Percentiles rank a stretch among this genome's conserved stretches.
Evolutionary conservation across 2,113 vertebrate genomes (phyloP).

Genomic region (Mesitornis unicolor): DNA sequence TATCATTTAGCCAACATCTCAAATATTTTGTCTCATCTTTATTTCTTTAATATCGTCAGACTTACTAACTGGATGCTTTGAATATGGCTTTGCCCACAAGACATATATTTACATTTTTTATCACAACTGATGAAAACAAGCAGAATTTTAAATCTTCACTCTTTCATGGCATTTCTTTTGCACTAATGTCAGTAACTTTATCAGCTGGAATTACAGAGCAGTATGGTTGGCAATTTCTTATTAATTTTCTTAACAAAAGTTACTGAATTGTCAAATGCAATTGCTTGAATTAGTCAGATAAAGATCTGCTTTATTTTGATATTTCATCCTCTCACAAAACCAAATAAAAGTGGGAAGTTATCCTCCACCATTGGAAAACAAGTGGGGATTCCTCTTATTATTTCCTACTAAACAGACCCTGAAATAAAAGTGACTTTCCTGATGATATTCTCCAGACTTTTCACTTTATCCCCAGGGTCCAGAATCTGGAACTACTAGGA

Average conservation of each 20-base stretch:
- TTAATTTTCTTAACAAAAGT: neutral
- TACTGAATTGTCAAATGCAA: neutral
- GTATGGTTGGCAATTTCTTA: neutral
- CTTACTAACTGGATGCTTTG: neutral
- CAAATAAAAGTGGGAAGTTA: neutral
- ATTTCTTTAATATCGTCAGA: neutral
- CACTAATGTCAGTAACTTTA: neutral
- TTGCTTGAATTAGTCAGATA: neutral
- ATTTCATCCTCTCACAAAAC: neutral
- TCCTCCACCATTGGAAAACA: neutral
- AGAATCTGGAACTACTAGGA: constrained; percentile 14
- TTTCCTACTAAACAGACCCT: neutral
- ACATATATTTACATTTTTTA: neutral
- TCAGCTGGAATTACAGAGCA: neutral
- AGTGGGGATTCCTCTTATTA: neutral
- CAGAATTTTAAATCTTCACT: neutral
- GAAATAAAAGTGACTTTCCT: neutral
- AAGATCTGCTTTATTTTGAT: neutral
- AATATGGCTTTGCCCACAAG: neutral
- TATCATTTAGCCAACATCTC: neutral
- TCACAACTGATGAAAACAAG: neutral
- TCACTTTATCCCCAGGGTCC: neutral
- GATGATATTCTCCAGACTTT: neutral
- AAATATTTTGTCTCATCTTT: neutral
- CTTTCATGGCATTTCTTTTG: neutral